Evolutionary conservation across 2,797 vertebrate species (phyloP).

Genomic region (Rhabdophis nuchalis): DNA sequence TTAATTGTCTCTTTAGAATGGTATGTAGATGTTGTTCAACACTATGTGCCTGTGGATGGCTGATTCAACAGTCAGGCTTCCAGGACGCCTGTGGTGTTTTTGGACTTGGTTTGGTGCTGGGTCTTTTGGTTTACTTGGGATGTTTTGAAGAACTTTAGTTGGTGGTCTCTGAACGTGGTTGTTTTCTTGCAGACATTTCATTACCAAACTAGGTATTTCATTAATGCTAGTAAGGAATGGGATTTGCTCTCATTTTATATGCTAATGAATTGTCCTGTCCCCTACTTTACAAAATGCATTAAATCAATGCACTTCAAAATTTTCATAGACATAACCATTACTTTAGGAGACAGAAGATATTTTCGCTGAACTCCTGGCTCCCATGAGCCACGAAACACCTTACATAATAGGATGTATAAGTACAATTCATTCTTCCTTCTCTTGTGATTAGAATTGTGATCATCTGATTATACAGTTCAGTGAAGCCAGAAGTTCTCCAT

Average conservation of each 20-base stretch:
- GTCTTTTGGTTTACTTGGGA: neutral
- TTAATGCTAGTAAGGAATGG: too few relatives aligned
- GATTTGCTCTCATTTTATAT: neutral
- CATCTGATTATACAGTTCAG: constrained; percentile 61
- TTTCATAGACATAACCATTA: constrained; percentile 10
- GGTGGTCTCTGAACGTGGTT: neutral
- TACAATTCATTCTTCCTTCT: constrained; percentile 55
- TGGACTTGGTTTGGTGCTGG: neutral
- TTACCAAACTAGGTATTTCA: too few relatives aligned
- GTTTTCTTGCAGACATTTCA: too few relatives aligned
- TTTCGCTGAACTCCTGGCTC: constrained; percentile 49
- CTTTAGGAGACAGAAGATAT: constrained; percentile 39
- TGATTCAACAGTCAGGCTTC: neutral
- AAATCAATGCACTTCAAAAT: constrained; percentile 28
- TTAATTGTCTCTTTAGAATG: neutral
- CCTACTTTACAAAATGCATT: constrained; percentile 25
- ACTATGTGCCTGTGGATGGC: neutral
- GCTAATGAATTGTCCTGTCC: neutral
- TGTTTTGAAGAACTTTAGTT: neutral
- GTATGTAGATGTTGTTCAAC: neutral
- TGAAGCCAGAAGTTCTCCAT: constrained; percentile 57
- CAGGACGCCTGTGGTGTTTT: neutral
- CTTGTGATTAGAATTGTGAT: constrained; percentile 50
- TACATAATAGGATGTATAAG: constrained; percentile 44
- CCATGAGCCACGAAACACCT: constrained; percentile 55